Conservation (phyloP, 2,113 vertebrate species). For the Odocoileus hemionus region DNA sequence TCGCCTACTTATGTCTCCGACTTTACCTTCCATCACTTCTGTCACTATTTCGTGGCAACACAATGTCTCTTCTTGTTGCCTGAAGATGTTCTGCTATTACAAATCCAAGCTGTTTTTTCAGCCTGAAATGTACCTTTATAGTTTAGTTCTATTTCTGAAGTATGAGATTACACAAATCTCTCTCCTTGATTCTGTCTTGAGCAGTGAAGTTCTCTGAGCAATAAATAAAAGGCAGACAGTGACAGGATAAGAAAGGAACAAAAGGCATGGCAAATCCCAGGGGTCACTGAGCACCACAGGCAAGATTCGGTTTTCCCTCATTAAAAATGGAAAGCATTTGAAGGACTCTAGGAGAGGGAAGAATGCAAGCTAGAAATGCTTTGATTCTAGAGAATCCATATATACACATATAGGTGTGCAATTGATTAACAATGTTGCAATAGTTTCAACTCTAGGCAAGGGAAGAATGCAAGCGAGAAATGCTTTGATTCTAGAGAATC, state of each 20-base stretch:
- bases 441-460: background rate
- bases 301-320: background rate
- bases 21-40: background rate
- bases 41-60: background rate
- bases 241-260: background rate
- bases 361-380: background rate
- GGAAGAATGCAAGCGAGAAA: background rate
- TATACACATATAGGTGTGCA: background rate
- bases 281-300: no score
- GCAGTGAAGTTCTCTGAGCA: background rate
- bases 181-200: background rate
- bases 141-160: background rate
- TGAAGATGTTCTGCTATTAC: background rate
- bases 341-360: background rate
- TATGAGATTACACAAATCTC: background rate
- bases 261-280: background rate
- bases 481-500: background rate
- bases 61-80: background rate
- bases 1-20: background rate
- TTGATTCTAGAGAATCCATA: background rate
- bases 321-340: background rate
- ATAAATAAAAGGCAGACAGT: background rate
- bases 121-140: background rate
- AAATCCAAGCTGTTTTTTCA: background rate
- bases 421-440: background rate